A percentile compares a stretch with the other conserved stretches of the same genome.
These are phyloP conservation scores for Nylanderia fulva DNA, from an alignment of 1,140 invertebrate species.

Conservation along the genomic window DNA sequence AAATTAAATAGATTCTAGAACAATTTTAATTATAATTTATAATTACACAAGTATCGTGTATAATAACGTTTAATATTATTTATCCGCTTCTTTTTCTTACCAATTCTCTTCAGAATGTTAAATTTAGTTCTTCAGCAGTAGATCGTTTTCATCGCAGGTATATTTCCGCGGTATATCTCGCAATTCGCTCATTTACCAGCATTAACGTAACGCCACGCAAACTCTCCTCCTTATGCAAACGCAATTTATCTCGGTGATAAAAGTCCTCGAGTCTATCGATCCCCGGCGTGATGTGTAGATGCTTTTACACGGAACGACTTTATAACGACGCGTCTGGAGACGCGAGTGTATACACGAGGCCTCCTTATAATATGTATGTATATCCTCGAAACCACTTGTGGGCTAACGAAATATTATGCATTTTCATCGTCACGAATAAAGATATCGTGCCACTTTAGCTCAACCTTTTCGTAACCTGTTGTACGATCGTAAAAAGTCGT, in stretches of 20 bases:
- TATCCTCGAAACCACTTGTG: slow-evolving; percentile 12
- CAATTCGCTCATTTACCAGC: slow-evolving; percentile 45
- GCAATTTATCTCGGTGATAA: slow-evolving; percentile 68
- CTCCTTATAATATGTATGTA: slow-evolving; percentile 38
- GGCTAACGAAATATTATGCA: slow-evolving; percentile 60
- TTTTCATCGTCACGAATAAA: slow-evolving; percentile 53
- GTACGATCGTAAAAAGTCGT: slow-evolving; percentile 3
- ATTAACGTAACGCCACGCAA: slow-evolving; percentile 29
- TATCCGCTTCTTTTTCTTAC: neutral
- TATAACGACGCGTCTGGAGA: slow-evolving; percentile 3
- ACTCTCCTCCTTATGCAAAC: slow-evolving; percentile 42
- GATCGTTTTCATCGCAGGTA: slow-evolving; percentile 41
- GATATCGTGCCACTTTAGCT: slow-evolving; percentile 21
- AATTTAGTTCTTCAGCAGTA: slow-evolving; percentile 45
- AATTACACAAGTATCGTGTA: neutral
- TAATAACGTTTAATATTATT: neutral
- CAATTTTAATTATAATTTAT: slow-evolving; percentile 1
- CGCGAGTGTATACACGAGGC: slow-evolving; percentile 57
- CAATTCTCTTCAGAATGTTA: slow-evolving; percentile 34
- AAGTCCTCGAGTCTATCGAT: slow-evolving; percentile 62
- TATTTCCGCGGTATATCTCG: slow-evolving; percentile 5
- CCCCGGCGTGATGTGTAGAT: slow-evolving; percentile 27
- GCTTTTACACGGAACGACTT: slow-evolving; percentile 42
- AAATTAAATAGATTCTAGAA: neutral
- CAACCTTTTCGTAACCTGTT: slow-evolving; percentile 3